Base-by-base conservation (phyloP, 1,140 invertebrate species). In the Drosophila bifasciata region DNA sequence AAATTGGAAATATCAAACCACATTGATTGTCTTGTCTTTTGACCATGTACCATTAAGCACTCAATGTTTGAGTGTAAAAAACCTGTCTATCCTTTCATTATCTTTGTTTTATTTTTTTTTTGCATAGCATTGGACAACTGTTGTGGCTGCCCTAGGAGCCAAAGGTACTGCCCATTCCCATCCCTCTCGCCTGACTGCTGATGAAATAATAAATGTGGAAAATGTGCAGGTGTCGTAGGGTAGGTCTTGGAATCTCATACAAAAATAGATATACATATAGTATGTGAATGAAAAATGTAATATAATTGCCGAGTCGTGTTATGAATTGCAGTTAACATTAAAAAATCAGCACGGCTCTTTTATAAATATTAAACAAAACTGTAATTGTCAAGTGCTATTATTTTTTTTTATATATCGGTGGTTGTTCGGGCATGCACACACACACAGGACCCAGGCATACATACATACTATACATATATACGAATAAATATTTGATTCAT, bases 1-100 rank as follows among this genome's bases (percentile, higher is more conserved):
- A 68, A 68, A 53, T 53, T 53, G 59, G 76, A 73, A 86, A 81
- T 85, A 70, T 86, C 68, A 86, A 85, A 86, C 77, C 81, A 85
- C 81, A 86, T 85, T 85, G 81, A 85, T 85, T 85, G 81, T 85
- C 81, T 85, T 67, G 76, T 77, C 81, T 86, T 74, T 86, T 74
- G 55, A 57, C 48, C 59, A 67, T 67, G 71, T 60, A 73, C 45
- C 63, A 36, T 59, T 50, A 53, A 75, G 49, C 72, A 44, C 56
- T 50, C 68, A 79, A 68, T 79, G 79, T 78, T 62, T 45, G 49
- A 55, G 25, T 58, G 40, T 56, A 72, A 68, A 68, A 72, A 49
- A 40, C 59, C 56, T 16, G 15, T 45, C 49, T 39, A 6, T 19
- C 28, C 25, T 48, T 32, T 15, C 39, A 15, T 32, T 55, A 13